Percentiles rank a stretch among this genome's conserved stretches.
phyloP scores from a whole-genome alignment of 2,888 invertebrate species.

The Laspeyria flexula region DNA sequence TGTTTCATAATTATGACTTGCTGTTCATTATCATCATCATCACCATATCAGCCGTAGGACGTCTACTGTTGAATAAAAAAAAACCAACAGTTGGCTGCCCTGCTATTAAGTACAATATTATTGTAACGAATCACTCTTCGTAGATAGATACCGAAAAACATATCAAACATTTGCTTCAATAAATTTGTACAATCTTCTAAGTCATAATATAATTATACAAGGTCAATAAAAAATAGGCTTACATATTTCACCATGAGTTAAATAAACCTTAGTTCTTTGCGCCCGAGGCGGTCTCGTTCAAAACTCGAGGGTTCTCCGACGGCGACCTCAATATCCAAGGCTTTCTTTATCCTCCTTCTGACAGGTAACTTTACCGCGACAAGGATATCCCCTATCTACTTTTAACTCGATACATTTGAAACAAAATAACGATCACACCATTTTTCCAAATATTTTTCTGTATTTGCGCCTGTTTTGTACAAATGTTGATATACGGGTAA shows the following conservation, averaged over 20 bases:
- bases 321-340: conserved; percentile 56
- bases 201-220: conserved; percentile 7
- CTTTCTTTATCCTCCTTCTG: conserved; percentile 58
- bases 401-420: conserved; percentile 49
- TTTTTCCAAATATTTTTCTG: conserved; percentile 12
- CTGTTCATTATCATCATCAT: too few relatives aligned
- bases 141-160: too few relatives aligned
- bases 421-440: conserved; percentile 30
- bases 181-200: not conserved
- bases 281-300: conserved; percentile 46
- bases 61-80: too few relatives aligned
- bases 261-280: conserved; percentile 42
- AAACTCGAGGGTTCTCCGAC: conserved; percentile 50
- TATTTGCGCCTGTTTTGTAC: not conserved
- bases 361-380: conserved; percentile 53
- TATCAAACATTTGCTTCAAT: not conserved
- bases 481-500: not conserved
- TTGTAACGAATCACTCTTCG: too few relatives aligned
- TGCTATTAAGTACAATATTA: too few relatives aligned
- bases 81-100: too few relatives aligned
- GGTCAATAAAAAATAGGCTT: not conserved
- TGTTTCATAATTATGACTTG: too few relatives aligned
- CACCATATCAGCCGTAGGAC: too few relatives aligned
- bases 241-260: conserved; percentile 15
- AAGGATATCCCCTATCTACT: conserved; percentile 54